These are phyloP conservation scores for Gnathonemus longibarbis DNA, from an alignment of 2,113 vertebrate species.

Conservation along the genomic window DNA sequence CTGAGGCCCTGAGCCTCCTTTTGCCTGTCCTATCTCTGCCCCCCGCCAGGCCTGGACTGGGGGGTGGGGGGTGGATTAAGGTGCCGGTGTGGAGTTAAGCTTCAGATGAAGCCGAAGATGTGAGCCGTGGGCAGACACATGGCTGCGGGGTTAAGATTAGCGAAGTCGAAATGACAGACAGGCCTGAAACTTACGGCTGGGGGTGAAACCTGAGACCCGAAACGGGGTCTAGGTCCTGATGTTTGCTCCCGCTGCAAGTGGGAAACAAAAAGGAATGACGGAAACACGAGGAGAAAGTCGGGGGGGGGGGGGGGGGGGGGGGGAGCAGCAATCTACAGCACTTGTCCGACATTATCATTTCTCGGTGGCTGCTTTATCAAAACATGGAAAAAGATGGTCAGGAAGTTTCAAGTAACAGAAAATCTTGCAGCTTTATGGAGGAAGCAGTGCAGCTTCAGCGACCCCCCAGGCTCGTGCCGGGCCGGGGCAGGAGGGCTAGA, in stretches of 20 bases:
- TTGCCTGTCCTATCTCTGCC: constrained; percentile 18
- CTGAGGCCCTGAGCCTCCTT: constrained; percentile 6
- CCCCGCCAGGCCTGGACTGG: constrained; percentile 35
- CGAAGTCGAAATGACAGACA: not conserved
- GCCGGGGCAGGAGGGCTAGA: not conserved
- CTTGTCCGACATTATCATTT: not conserved
- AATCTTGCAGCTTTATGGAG: not conserved
- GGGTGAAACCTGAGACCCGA: not conserved
- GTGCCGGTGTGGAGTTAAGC: constrained; percentile 39
- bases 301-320: too few relatives aligned
- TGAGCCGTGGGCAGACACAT: constrained; percentile 21
- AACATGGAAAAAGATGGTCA: not conserved
- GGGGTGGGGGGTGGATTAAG: constrained; percentile 42
- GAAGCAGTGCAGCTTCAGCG: not conserved
- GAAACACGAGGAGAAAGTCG: not conserved
- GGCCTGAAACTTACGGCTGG: not conserved
- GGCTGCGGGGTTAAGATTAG: constrained; percentile 17
- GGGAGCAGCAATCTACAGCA: not conserved
- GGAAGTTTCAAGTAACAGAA: not conserved
- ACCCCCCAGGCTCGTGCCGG: not conserved
- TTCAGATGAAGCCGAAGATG: constrained; percentile 46
- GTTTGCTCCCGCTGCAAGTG: not conserved
- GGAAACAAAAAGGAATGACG: not conserved
- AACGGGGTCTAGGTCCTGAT: not conserved
- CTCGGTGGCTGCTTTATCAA: not conserved